Percentiles rank a stretch among this genome's conserved stretches.
Evolutionary conservation across 2,113 vertebrate genomes (phyloP).

Genomic region (Atractosteus spatula): DNA sequence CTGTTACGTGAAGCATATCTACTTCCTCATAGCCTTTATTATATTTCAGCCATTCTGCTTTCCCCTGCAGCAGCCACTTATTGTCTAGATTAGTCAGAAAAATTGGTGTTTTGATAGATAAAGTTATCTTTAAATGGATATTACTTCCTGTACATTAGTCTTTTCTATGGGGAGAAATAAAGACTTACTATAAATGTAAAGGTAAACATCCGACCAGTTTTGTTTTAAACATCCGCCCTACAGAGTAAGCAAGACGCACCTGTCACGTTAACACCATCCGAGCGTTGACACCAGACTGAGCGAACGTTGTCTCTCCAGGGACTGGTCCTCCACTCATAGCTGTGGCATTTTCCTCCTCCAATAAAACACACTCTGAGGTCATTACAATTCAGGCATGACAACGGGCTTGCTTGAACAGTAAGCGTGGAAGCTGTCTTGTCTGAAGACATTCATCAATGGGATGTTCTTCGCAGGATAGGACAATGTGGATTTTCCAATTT

Average conservation of each 20-base stretch:
- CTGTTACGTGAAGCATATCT: conserved; percentile 52
- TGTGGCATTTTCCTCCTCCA: conserved; percentile 88
- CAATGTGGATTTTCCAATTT: not conserved
- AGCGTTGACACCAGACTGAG: conserved; percentile 92
- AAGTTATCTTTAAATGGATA: conserved; percentile 60
- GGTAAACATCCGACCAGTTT: conserved; percentile 24
- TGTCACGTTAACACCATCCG: conserved; percentile 92
- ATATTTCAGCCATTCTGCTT: conserved; percentile 25
- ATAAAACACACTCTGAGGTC: conserved; percentile 30
- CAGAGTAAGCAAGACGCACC: conserved; percentile 58
- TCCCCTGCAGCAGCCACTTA: conserved; percentile 26
- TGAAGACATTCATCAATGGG: not conserved
- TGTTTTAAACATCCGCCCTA: not conserved
- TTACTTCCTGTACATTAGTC: conserved; percentile 52
- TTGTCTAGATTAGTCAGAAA: conserved; percentile 39
- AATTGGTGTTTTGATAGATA: conserved; percentile 33
- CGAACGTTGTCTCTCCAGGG: conserved; percentile 85
- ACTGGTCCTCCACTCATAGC: conserved; percentile 84
- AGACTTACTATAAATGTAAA: conserved; percentile 40
- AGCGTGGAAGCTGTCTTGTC: conserved; percentile 2
- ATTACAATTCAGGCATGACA: conserved; percentile 29
- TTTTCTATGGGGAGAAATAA: conserved; percentile 31
- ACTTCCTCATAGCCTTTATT: conserved; percentile 43
- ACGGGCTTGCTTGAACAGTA: conserved; percentile 27
- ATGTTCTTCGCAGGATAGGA: not conserved